These are phyloP conservation scores for Jordanella pulchra DNA, from an alignment of 2,797 vertebrate species.

Conservation along the genomic window DNA sequence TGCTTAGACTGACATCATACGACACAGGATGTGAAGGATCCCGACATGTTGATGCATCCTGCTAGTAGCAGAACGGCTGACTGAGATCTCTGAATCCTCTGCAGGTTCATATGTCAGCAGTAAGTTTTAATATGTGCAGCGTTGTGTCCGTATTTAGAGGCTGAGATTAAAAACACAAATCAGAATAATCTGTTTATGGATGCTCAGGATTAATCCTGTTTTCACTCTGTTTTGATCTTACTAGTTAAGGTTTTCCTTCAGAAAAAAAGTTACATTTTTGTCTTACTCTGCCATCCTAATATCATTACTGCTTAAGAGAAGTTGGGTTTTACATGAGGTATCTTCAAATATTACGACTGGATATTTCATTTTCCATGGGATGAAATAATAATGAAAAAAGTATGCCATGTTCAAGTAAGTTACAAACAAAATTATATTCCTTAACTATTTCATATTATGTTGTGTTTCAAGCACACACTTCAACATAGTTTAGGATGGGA, in stretches of 20 bases:
- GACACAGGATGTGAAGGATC: conserved; percentile 44
- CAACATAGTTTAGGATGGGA: too few relatives aligned
- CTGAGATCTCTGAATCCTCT: conserved; percentile 9
- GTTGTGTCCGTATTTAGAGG: not conserved
- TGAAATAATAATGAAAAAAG: not conserved
- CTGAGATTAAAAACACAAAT: not conserved
- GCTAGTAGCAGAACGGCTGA: conserved; percentile 45
- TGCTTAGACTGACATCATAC: conserved; percentile 21
- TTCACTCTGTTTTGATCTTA: too few relatives aligned
- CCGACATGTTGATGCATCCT: conserved; percentile 44
- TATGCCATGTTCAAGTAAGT: too few relatives aligned
- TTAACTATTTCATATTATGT: too few relatives aligned
- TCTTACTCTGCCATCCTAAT: not conserved
- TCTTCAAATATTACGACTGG: not conserved
- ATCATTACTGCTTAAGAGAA: too few relatives aligned
- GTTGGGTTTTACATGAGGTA: not conserved
- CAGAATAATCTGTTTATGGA: not conserved
- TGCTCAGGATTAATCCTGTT: too few relatives aligned
- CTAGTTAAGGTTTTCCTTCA: too few relatives aligned
- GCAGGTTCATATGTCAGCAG: not conserved
- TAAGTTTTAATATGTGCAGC: not conserved
- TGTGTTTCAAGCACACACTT: too few relatives aligned
- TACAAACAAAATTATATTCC: too few relatives aligned
- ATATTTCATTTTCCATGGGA: not conserved
- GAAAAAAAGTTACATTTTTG: too few relatives aligned